Evolutionary conservation across 2,797 vertebrate genomes (phyloP), one percentile per base, ranked within the genome.

Genomic region (Pogonophryne albipinna): DNA sequence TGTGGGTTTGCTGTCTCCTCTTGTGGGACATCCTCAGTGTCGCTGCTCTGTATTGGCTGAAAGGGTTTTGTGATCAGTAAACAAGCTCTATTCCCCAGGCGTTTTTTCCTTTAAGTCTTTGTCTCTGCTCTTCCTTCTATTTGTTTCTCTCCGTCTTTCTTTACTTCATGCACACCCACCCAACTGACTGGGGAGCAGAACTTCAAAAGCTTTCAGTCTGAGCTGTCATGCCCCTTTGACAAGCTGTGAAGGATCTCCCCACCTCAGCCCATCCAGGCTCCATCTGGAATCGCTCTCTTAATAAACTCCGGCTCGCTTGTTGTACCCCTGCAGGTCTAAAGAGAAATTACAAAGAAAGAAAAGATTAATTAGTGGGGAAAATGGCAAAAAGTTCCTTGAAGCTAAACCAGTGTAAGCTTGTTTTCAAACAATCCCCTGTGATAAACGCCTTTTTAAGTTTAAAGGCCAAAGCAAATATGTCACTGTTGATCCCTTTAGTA

Each of bases 261-360:
- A 79, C 49, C 34, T 76, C 69, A 73, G 42, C 70, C 84, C 66
- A 74, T 85, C 52, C 62, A 44, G 62, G 20, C 59, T 56, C 79
- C 79, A 87, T 90, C 87, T 89, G 85, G 86, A 87, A 72, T 80
- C 73, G 74, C 66, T 86, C 51, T 80, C 38, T 57, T 53, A 31
- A 60, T 62, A 80, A 64, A 57, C 19, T n/a, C 14, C 4, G 11
- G 44, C 64, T 70, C 27, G n/a, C 65, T 77, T 86, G 81, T 51
- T 63, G 42, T 78, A 59, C 64, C 57, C 47, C 52, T 72, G 73
- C 74, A 80, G 65, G 70, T 72, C 61, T 61, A 14, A 41, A 4
- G 45, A 71, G 20, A 71, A 62, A 79, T 57, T 27, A 56, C 47
- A 51, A 44, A 66, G 60, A 58, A 58, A 56, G 46, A 34, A 62